Base-by-base conservation (phyloP, 2,113 vertebrate genomes). In the Paracanthobrama guichenoti region DNA sequence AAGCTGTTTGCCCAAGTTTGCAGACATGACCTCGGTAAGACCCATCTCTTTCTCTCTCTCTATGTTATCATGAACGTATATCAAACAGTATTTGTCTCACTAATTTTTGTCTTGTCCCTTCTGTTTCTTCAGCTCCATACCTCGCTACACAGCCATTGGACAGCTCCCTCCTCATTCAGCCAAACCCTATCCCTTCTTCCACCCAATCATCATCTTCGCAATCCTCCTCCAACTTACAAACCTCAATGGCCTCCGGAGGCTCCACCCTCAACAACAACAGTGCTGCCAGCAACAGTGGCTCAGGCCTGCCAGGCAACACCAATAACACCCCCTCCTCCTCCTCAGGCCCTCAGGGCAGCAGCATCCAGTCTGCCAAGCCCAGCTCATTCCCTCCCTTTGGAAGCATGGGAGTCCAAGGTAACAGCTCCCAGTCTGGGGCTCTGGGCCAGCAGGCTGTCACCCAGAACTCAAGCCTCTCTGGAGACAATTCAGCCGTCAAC, bases 1-100 rank as follows among this genome's bases (percentile, higher is more conserved):
- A 97, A 98, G 91, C 95, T 99, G 76, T 99, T 98, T 62, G 97
- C 97, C 89, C 97, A 99, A 98, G 97, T 98, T 87, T 99, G 97
- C 95, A 96, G 95, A 94, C 97, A 98, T 1, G 96, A 98, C 89
- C 94, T 99, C 72, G 97, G 97, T 99, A 95, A 4, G 46, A 75
- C 16, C 46, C 9, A 24, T 50, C 24, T 28, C 72, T 28, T 39
- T 46, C 69, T 13, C 22, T 44, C 5, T 72, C n/a, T 3, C 12
- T 46, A n/a, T n/a, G 12, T 42, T 46, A 12, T 72, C 69, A 72
- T 13, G 12, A 22, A 72, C 14, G 26, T 8, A 10, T 18, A 39
- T 79, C 57, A 31, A 35, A 18, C 12, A 73, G 3, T 64, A 74
- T 39, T 71, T 50, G 16, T 84, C 60, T 24, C 35, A 55, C 22